Conservation (phyloP, 2,113 vertebrate genomes). For the Nannobrachium achirus region DNA sequence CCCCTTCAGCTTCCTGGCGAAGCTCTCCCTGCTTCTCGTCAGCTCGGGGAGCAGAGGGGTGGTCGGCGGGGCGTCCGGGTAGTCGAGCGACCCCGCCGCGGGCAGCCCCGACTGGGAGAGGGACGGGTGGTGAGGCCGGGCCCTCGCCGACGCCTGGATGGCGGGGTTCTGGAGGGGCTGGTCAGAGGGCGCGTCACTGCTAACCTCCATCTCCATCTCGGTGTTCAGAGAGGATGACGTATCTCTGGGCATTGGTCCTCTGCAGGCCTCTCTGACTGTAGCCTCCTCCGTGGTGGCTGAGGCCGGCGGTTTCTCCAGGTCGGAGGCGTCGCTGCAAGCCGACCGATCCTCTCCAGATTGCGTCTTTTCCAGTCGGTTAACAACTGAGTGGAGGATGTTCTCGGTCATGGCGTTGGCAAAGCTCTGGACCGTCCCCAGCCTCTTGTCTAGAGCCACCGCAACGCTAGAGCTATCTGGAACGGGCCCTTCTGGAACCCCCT, state of each 20-base stretch:
- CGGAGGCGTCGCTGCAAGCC: background rate
- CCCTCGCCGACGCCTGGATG: background rate
- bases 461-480: slow-evolving; percentile 1
- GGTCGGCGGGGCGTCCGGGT: slow-evolving; percentile 80
- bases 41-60: slow-evolving; percentile 77
- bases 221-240: background rate
- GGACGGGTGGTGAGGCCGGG: background rate
- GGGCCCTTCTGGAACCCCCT: slow-evolving; percentile 16
- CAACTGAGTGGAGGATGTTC: slow-evolving; percentile 56
- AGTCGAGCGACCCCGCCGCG: slow-evolving; percentile 73
- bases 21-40: slow-evolving; percentile 70
- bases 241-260: background rate
- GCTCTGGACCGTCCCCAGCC: slow-evolving; percentile 24
- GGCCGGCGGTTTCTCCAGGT: slow-evolving; percentile 50
- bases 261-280: slow-evolving; percentile 46
- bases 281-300: slow-evolving; percentile 44
- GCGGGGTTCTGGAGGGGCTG: too few relatives aligned
- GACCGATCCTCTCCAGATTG: background rate
- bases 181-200: background rate
- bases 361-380: slow-evolving; percentile 29
- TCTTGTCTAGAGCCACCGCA: slow-evolving; percentile 18
- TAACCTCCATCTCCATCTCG: background rate
- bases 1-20: slow-evolving; percentile 76
- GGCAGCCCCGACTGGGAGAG: slow-evolving; percentile 57
- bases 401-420: slow-evolving; percentile 66